Conservation (phyloP, 2,888 invertebrate species). For the Liopterus haemorrhoidalis region DNA sequence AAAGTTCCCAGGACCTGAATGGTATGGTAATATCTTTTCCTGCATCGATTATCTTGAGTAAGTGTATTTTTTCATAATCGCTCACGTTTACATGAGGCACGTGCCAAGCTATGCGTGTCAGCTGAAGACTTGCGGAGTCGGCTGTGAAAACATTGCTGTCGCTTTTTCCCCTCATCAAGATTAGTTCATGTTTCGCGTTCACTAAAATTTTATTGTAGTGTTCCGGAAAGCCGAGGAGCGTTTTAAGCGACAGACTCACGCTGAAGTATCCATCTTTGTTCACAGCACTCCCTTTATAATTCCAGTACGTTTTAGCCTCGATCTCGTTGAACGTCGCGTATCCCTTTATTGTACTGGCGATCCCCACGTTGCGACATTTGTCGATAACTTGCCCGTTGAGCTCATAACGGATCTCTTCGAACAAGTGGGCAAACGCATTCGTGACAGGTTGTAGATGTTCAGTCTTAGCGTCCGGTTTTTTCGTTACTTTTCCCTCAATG, state of each 20-base stretch:
- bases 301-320: conserved; percentile 30
- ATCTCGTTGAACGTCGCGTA: conserved; percentile 34
- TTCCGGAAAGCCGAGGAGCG: conserved; percentile 38
- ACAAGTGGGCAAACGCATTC: conserved; percentile 35
- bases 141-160: not conserved
- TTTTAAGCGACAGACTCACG: conserved; percentile 31
- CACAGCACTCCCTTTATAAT: conserved; percentile 27
- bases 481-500: conserved; percentile 30
- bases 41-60: conserved; percentile 24
- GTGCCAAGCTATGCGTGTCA: conserved; percentile 29
- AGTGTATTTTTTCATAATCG: conserved; percentile 33
- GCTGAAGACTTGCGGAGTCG: conserved; percentile 13
- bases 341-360: conserved; percentile 37
- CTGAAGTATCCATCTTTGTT: not conserved
- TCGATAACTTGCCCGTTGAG: conserved; percentile 39
- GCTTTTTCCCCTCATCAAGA: not conserved
- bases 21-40: conserved; percentile 11
- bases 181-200: conserved; percentile 39
- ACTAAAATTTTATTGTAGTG: conserved; percentile 39
- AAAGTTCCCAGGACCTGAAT: conserved; percentile 40
- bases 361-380: conserved; percentile 36
- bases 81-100: conserved; percentile 23
- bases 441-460: too few species aligned
- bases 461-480: too few species aligned
- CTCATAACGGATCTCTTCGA: conserved; percentile 39